Conservation (phyloP, 2,888 invertebrate species). For the Acronicta alni region DNA sequence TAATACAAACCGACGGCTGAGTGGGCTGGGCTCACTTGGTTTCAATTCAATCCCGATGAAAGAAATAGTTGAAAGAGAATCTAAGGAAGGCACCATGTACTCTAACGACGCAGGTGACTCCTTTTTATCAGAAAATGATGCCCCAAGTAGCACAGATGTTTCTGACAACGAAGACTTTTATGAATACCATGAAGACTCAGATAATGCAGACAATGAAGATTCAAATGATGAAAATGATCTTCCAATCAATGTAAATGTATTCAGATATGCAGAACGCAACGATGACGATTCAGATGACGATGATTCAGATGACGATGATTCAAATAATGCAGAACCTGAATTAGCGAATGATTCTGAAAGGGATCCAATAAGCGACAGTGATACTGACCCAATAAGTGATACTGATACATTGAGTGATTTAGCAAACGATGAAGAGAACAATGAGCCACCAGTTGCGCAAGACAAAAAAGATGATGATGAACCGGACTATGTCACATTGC, state of each 20-base stretch:
- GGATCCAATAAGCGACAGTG: no score
- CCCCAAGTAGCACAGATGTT: slow-evolving; percentile 8
- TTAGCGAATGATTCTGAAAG: no score
- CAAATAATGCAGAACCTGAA: no score
- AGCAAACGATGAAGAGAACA: no score
- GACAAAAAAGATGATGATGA: no score
- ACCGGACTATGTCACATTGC: no score
- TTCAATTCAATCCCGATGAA: neutral
- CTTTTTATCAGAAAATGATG: neutral
- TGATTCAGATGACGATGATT: no score
- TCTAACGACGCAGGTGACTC: no score
- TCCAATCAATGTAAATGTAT: neutral
- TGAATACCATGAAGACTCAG: neutral
- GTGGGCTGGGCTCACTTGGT: neutral
- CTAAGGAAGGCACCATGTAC: neutral
- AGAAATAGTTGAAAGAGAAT: neutral
- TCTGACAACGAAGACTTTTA: neutral
- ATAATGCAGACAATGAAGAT: slow-evolving; percentile 5
- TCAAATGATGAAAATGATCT: neutral
- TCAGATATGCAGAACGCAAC: neutral
- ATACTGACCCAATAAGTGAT: no score
- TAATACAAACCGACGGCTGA: neutral
- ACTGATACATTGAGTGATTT: no score
- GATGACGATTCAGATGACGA: no score
- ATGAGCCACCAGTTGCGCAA: no score